Percentiles rank a stretch among this genome's conserved stretches.
Evolutionary conservation across 2,797 vertebrate species (phyloP).

Genomic region (Phyllotis vaccarum): DNA sequence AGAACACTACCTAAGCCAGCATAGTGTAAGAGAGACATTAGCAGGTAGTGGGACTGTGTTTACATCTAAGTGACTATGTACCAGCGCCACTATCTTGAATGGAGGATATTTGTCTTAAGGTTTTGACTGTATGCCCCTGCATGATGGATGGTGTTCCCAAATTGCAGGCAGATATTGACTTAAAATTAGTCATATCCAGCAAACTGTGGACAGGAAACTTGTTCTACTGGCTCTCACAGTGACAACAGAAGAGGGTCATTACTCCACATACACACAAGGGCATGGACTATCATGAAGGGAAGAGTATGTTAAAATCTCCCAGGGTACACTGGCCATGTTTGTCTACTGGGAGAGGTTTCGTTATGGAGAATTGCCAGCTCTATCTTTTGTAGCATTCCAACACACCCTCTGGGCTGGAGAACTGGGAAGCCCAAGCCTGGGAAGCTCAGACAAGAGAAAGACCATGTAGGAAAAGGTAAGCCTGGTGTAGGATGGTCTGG

Average conservation of each 20-base stretch:
- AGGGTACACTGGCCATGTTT: accelerated
- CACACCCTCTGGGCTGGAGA: accelerated
- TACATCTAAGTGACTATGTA: background rate
- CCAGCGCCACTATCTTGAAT: background rate
- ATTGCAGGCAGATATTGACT: background rate
- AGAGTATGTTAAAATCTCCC: background rate
- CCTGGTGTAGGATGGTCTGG: accelerated
- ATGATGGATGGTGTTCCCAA: background rate
- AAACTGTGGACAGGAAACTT: too few species aligned
- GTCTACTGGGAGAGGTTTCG: background rate
- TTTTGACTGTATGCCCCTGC: background rate
- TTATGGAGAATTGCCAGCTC: background rate
- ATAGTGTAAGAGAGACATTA: background rate
- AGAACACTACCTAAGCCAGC: background rate
- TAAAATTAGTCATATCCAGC: background rate
- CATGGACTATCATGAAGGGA: accelerated
- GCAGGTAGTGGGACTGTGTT: background rate
- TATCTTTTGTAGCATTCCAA: background rate
- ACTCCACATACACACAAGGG: too few species aligned
- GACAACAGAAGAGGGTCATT: background rate
- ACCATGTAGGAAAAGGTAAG: background rate
- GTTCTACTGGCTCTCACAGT: background rate
- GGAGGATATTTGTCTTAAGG: background rate
- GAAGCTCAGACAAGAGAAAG: background rate
- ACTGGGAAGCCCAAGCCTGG: background rate